Evolutionary conservation across 2,797 vertebrate genomes (phyloP), one percentile per base, ranked within the genome.

Genomic region (Urosaurus nigricauda): DNA sequence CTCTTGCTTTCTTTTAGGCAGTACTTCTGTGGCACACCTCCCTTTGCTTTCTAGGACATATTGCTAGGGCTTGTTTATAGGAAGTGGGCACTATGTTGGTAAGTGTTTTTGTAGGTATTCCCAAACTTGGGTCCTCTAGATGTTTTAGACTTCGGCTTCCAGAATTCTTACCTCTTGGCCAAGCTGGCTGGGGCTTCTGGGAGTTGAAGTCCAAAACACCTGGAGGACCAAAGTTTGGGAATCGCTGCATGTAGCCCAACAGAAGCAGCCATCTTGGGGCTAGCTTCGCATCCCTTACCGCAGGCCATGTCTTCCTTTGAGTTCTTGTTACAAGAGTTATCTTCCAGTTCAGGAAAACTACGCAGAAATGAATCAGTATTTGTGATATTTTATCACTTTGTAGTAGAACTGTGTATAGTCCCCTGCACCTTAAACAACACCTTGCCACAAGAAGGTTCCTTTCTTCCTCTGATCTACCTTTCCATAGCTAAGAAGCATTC

Each of bases 271-370:
- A 79, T 51, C 3, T 6, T 90, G 80, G 5, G n/a, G 0, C 70
- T 53, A 85, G 0, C 70, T 53, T 85, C 77, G 82, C 86, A 21
- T 40, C 75, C 91, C 1, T 3, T 11, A 11, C 86, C 70, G 19
- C 40, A 53, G 84, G 74, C 91, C 90, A 82, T 32, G 79, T 91
- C 88, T 87, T 94, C 90, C 92, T 91, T 91, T 91, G 12, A 0
- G 7, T n/a, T 26, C 32, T 32, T 87, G 71, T n/a, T 85, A 11
- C 43, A 63, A 74, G 47, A 40, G 65, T 11, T 73, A 17, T 63
- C 37, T 87, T 53, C 77, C 29, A 63, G 7, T 60, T 73, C 5
- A 26, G 40, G 19, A 35, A 16, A 79, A 73, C 43, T 43, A 9
- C 7, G 9, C 9, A 9, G 7, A 7, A 17, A 35, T 7, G 16